phyloP scores from a whole-genome alignment of 2,113 vertebrate genomes.

The Pitta sordida region DNA sequence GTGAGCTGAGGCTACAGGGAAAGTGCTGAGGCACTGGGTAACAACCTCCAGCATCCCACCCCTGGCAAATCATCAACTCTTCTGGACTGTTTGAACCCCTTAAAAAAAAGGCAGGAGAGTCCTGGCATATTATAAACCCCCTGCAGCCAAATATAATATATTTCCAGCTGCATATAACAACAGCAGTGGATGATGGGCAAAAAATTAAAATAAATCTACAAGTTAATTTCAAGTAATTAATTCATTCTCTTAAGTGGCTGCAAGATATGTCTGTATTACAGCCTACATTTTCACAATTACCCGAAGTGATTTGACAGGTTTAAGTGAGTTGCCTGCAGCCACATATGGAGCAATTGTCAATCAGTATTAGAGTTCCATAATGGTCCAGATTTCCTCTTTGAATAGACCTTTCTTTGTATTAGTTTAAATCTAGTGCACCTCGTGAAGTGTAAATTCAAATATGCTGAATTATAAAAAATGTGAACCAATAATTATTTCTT shows the following conservation, averaged over 20 bases:
- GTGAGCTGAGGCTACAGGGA: neutral
- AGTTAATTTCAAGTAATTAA: slow-evolving; percentile 15
- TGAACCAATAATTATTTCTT: neutral
- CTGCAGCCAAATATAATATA: neutral
- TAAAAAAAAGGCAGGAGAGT: neutral
- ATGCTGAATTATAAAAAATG: neutral
- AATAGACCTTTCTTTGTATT: neutral
- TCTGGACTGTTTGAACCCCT: neutral
- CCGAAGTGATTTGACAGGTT: slow-evolving; percentile 20
- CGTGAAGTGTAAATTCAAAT: neutral
- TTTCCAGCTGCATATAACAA: neutral
- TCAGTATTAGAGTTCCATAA: neutral
- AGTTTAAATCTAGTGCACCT: neutral
- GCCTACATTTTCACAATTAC: neutral
- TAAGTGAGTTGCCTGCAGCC: neutral
- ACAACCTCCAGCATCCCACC: neutral
- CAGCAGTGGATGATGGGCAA: neutral
- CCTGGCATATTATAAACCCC: neutral
- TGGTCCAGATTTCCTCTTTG: neutral
- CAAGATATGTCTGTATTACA: neutral
- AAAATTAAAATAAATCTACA: slow-evolving; percentile 10
- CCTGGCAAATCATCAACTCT: neutral
- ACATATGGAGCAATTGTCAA: slow-evolving; percentile 20
- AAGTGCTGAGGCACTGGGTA: neutral
- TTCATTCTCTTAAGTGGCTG: neutral